phyloP scores from a whole-genome alignment of 1,140 invertebrate species.

The Micrasema minimum region DNA sequence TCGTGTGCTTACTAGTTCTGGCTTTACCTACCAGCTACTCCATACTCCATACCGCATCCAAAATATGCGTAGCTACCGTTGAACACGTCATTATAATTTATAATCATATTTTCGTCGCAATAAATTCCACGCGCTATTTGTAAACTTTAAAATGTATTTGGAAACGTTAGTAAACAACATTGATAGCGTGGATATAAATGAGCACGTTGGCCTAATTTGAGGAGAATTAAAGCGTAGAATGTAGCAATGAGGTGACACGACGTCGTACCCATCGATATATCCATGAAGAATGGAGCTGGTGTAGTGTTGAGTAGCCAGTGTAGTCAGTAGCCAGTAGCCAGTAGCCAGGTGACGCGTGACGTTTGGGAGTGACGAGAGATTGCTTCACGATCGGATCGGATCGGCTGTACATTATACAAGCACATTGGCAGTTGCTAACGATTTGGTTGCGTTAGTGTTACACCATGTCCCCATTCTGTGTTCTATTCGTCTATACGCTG shows the following conservation, averaged over 20 bases:
- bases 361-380: neutral
- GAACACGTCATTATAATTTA: no score
- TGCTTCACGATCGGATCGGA: neutral
- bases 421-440: conserved; percentile 6
- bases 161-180: no score
- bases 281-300: neutral
- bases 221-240: neutral
- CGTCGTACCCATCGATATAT: conserved; percentile 4
- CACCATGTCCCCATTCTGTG: conserved; percentile 29
- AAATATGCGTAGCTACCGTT: no score
- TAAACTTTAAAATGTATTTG: no score
- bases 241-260: neutral
- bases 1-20: no score
- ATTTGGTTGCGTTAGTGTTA: conserved; percentile 32
- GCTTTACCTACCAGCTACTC: no score
- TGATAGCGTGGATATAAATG: neutral
- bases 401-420: neutral
- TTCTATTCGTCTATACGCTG: no score
- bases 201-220: conserved; percentile 9
- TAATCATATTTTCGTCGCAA: no score
- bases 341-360: neutral
- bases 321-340: neutral
- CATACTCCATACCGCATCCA: no score
- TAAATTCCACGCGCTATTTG: no score
- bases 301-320: neutral